These are phyloP conservation scores for Sclerodermus sp. DNA, from an alignment of 2,888 invertebrate genomes.

Conservation along the genomic window DNA sequence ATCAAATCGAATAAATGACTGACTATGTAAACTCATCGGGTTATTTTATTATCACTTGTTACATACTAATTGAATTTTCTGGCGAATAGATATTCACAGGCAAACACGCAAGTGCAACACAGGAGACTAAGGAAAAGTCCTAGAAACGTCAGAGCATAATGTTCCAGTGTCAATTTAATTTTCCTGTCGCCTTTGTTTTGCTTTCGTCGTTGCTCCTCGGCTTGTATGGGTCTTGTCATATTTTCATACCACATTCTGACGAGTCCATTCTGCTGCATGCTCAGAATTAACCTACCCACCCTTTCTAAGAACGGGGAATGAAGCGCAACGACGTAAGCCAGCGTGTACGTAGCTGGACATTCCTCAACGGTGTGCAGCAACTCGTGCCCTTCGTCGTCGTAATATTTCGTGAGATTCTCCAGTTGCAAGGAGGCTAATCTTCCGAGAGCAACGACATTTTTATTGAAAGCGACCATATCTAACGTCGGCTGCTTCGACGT, in stretches of 20 bases:
- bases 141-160: conserved; percentile 33
- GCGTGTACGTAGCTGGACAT: conserved; percentile 24
- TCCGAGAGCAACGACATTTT: conserved; percentile 17
- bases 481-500: conserved; percentile 10
- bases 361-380: conserved; percentile 34
- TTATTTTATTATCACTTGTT: no score
- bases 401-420: conserved; percentile 19
- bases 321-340: conserved; percentile 27
- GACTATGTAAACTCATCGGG: no score
- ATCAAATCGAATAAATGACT: background rate
- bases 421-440: conserved; percentile 23
- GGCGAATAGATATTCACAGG: conserved; percentile 26
- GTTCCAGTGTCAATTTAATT: conserved; percentile 25
- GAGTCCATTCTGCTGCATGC: conserved; percentile 31
- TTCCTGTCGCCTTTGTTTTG: conserved; percentile 4
- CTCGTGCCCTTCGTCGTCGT: conserved; percentile 25
- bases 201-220: conserved; percentile 8
- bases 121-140: conserved; percentile 24
- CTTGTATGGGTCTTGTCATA: conserved; percentile 11
- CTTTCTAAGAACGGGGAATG: conserved; percentile 30
- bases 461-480: conserved; percentile 20
- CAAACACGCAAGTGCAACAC: conserved; percentile 18
- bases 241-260: conserved; percentile 28
- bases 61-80: background rate
- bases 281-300: conserved; percentile 27